Evolutionary conservation across 2,888 invertebrate genomes (phyloP), one percentile per base, ranked within the genome.

Genomic region (Antitype chi): DNA sequence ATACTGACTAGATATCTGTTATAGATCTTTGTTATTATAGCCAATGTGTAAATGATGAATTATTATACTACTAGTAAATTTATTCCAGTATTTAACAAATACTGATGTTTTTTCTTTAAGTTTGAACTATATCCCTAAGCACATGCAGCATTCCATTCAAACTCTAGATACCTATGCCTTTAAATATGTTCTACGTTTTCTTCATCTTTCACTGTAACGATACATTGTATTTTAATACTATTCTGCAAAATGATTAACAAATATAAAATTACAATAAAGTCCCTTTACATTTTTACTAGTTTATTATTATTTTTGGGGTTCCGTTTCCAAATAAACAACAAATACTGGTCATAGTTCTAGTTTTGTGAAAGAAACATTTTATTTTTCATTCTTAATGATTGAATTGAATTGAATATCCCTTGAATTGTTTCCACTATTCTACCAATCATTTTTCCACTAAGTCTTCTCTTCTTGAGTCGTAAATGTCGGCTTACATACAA

Each of bases 81-180:
- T 64, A 57, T 76, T 77, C 6, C 73, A 77, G 73, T 79, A 76
- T 85, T 49, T 66, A 60, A 64, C 38, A 5, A 52, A 74, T 78
- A 81, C 70, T 80, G 76, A 38, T 60, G 28, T 25, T 74, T 67
- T 32, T 70, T 62, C 55, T 63, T 72, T 76, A 83, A 74, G 79
- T 79, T 74, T 70, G 55, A 59, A 43, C 52, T 62, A 76, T 76
- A 75, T 77, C n/a, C 74, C 67, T 74, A 70, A 73, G 68, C 66
- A 69, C 71, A 73, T 74, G 62, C 87, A 84, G 81, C 87, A 85
- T 85, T 85, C 87, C 87, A 87, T 81, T 84, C 71, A 76, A 84
- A 63, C 53, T 85, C 72, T 77, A 84, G 47, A 67, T 71, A 63
- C 57, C 32, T 70, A 78, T 73, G 73, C 62, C 73, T 80, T 74